Percentiles rank a stretch among this genome's conserved stretches.
Conservation (phyloP, 2,888 invertebrate species). For the Caenorhabditis sinica region DNA sequence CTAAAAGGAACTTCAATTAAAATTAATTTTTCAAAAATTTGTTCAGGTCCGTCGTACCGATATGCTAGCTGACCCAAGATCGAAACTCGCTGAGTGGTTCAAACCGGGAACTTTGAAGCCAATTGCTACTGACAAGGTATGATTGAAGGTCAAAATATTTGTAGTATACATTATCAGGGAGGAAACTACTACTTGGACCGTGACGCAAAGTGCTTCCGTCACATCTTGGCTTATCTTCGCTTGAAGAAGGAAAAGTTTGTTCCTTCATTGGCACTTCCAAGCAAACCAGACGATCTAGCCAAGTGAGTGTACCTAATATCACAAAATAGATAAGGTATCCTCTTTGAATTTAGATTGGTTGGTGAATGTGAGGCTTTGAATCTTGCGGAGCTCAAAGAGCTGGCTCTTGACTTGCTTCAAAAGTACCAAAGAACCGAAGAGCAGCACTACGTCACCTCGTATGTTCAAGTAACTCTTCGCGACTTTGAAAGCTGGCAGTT, state of each 20-base stretch:
- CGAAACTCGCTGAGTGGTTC: constrained; percentile 82
- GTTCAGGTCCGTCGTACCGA: constrained; percentile 79
- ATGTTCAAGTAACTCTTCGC: constrained; percentile 80
- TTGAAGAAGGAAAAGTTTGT: constrained; percentile 88
- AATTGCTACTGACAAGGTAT: constrained; percentile 79
- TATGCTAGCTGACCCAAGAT: constrained; percentile 82
- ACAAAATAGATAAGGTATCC: too few species aligned
- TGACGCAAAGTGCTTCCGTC: constrained; percentile 97
- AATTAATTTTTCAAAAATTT: neutral
- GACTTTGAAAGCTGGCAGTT: constrained; percentile 83
- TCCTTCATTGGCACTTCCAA: constrained; percentile 82
- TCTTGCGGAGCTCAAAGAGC: constrained; percentile 81
- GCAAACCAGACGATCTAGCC: constrained; percentile 83
- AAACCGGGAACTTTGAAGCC: constrained; percentile 79
- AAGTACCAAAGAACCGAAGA: constrained; percentile 83
- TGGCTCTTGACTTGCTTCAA: constrained; percentile 81
- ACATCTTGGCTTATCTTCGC: constrained; percentile 96
- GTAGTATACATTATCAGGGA: constrained; percentile 64
- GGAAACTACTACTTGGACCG: constrained; percentile 96
- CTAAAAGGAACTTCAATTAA: neutral
- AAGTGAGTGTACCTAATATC: constrained; percentile 69
- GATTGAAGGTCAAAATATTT: neutral
- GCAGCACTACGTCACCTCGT: constrained; percentile 81
- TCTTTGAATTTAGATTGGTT: constrained; percentile 74
- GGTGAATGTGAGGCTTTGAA: constrained; percentile 83